These are phyloP conservation scores for Ashinkailepas kermadecensis DNA, from an alignment of 2,888 invertebrate species.

Conservation along the genomic window DNA sequence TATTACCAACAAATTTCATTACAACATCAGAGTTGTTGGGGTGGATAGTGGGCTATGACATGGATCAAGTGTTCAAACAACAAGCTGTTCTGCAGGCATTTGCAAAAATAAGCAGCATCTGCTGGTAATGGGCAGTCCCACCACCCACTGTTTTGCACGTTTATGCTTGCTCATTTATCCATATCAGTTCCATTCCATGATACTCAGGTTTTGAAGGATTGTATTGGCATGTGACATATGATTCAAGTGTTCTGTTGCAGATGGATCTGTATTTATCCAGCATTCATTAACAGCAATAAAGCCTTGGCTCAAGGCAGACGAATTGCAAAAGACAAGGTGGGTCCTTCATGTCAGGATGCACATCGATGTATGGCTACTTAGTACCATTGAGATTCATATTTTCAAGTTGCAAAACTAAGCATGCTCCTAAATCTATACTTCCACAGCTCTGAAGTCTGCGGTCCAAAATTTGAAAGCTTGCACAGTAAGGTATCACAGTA, in stretches of 20 bases:
- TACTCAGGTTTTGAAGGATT: not conserved
- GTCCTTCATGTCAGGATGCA: not conserved
- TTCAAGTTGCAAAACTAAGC: too few species aligned
- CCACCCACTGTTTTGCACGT: too few species aligned
- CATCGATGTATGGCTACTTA: too few species aligned
- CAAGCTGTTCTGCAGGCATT: not conserved
- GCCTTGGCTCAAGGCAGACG: constrained; percentile 81
- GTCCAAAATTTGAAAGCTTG: too few species aligned
- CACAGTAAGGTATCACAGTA: too few species aligned
- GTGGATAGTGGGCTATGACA: not conserved
- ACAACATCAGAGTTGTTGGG: not conserved
- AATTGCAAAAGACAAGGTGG: constrained; percentile 63
- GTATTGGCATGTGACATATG: not conserved
- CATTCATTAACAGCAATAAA: constrained; percentile 90
- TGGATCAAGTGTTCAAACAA: not conserved
- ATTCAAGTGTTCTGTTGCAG: constrained; percentile 44
- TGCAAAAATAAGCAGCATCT: not conserved
- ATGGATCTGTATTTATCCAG: constrained; percentile 96
- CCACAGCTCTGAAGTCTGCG: too few species aligned
- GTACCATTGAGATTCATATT: too few species aligned
- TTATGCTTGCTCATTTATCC: too few species aligned
- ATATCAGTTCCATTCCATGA: not conserved
- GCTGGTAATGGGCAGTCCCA: too few species aligned
- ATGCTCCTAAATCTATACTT: too few species aligned
- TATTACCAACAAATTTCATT: not conserved